A percentile compares a stretch with the other conserved stretches of the same genome.
Conservation (phyloP, 1,140 invertebrate species). For the Lycorma delicatula region DNA sequence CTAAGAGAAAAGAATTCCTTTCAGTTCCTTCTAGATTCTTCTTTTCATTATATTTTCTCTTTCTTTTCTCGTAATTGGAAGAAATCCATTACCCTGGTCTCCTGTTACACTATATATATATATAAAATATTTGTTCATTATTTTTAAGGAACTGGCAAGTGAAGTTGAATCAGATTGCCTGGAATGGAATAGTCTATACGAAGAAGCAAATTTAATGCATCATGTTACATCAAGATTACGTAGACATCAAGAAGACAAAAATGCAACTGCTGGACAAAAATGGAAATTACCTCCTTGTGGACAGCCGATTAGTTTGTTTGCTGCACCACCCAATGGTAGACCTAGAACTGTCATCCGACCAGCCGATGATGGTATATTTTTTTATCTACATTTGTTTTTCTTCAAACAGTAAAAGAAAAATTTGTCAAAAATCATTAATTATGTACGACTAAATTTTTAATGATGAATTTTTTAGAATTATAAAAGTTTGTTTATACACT, state of each 20-base stretch:
- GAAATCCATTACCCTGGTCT: too few relatives aligned
- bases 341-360: constrained; percentile 48
- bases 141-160: constrained; percentile 52
- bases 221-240: constrained; percentile 52
- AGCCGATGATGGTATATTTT: constrained; percentile 58
- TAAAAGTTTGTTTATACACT: constrained; percentile 4
- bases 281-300: constrained; percentile 60
- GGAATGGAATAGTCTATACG: constrained; percentile 44
- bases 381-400: not conserved
- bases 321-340: constrained; percentile 42
- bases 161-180: constrained; percentile 55
- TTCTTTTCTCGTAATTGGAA: too few relatives aligned
- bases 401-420: not conserved
- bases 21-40: too few relatives aligned
- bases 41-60: too few relatives aligned
- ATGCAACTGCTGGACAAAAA: constrained; percentile 49
- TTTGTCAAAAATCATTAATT: not conserved
- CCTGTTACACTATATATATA: too few relatives aligned
- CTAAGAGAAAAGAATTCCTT: too few relatives aligned
- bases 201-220: constrained; percentile 56
- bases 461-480: not conserved
- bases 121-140: too few relatives aligned
- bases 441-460: not conserved
- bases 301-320: constrained; percentile 55
- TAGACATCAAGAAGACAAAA: constrained; percentile 47